Base-by-base conservation (phyloP, 2,888 invertebrate species). In the Liodrosophila aerea region DNA sequence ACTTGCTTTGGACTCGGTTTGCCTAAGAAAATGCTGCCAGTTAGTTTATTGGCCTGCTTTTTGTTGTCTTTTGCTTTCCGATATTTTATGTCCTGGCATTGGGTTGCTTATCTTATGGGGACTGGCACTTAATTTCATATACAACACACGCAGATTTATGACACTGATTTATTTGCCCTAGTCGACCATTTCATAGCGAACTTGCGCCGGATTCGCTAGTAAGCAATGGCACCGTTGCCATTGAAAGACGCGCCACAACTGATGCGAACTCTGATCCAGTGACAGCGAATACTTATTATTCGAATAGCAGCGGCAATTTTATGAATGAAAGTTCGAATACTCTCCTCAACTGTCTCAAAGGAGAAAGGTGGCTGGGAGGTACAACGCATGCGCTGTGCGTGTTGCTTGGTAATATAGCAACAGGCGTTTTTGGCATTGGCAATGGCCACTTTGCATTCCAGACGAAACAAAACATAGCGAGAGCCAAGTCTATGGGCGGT, bases 231-330 rank as follows among this genome's bases (percentile, higher is more conserved):
- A 73, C 65, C 65, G 70, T 49, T 58, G 45, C 36, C 67, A 40
- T 56, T 71, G 82, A 78, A 71, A 76, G 78, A 60, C 78, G 66
- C 78, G 73, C 71, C 68, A 67, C 37, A 78, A 80, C 78, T 80
- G 56, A 51, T 56, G 43, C 49, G 58, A 49, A 31, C 7, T 18
- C 37, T 18, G n/a, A 36, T 13, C 11, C 37, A 29, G 7, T n/a
- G 39, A n/a, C 7, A 9, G 13, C n/a, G 39, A 22, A 22, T 22
- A 41, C 27, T 43, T 47, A 37, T 27, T 16, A 7, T 72, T 77
- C 81, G 69, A 72, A 61, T 4, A 39, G n/a, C 56, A 36, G 22
- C 52, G 34, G 54, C 44, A 43, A 9, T 43, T 71, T 82, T 59
- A 76, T 80, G 78, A 80, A 80, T 80, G 78, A 73, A 70, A 46